These are phyloP conservation scores for Sussaba pulchella DNA, from an alignment of 2,888 invertebrate species.

Conservation along the genomic window DNA sequence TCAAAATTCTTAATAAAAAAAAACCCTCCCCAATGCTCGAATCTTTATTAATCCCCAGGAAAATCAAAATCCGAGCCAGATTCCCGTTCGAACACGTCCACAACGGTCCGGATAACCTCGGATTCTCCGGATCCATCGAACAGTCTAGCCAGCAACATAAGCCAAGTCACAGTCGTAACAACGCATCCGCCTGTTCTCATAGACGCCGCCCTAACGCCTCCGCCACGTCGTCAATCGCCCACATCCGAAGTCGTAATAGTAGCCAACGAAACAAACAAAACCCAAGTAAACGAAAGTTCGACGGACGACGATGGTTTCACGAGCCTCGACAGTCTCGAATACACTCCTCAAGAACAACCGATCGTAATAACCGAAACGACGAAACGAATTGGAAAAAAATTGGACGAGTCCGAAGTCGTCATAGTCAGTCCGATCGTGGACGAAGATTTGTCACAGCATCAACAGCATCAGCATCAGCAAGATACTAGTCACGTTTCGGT, in stretches of 20 bases:
- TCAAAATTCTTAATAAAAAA: too few relatives aligned
- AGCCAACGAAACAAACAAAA: constrained; percentile 91
- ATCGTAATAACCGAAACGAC: constrained; percentile 83
- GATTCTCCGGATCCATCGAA: constrained; percentile 88
- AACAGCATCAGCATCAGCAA: constrained; percentile 81
- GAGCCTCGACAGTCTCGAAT: constrained; percentile 91
- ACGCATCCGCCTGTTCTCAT: constrained; percentile 92
- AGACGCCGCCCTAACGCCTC: constrained; percentile 90
- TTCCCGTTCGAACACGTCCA: constrained; percentile 80
- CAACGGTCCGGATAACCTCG: constrained; percentile 85
- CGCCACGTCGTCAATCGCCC: constrained; percentile 88
- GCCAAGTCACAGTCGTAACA: constrained; percentile 93
- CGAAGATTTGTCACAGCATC: constrained; percentile 76
- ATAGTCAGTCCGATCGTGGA: constrained; percentile 90
- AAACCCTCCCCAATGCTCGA: too few relatives aligned
- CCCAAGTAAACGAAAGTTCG: constrained; percentile 88
- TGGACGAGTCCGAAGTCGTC: constrained; percentile 95
- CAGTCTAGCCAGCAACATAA: constrained; percentile 90
- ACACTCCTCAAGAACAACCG: constrained; percentile 83
- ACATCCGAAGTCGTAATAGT: constrained; percentile 92
- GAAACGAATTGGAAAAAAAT: constrained; percentile 87
- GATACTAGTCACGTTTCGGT: constrained; percentile 97
- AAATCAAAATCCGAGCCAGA: constrained; percentile 74
- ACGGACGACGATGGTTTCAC: constrained; percentile 91
- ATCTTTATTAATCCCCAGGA: constrained; percentile 67